Percentiles rank a stretch among this genome's conserved stretches.
Conservation (phyloP, 2,888 invertebrate species). For the Chirona hameri region DNA sequence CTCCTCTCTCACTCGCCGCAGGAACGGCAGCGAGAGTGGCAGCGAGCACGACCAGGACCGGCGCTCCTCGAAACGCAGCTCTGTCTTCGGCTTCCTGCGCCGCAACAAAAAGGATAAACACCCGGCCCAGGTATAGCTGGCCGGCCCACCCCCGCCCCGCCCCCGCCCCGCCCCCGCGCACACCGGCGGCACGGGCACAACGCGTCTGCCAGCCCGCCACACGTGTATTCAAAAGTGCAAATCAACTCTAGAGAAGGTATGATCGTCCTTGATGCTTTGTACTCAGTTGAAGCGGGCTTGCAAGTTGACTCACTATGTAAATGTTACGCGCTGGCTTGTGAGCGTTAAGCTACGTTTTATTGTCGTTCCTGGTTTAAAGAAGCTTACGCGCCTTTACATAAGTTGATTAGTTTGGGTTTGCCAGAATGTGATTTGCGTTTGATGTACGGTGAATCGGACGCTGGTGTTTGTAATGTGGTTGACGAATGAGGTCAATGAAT, state of each 20-base stretch:
- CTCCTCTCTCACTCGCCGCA: neutral
- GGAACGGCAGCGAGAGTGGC: conserved; percentile 7
- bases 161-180: neutral
- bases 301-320: neutral
- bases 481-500: neutral
- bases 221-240: conserved; percentile 8
- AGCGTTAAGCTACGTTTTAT: conserved; percentile 9
- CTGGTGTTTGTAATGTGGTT: neutral
- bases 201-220: too few relatives aligned
- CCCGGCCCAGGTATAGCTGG: conserved; percentile 22
- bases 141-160: neutral
- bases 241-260: neutral
- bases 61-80: neutral
- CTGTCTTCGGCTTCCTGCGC: conserved; percentile 27
- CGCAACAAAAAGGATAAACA: conserved; percentile 27
- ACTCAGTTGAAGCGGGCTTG: neutral
- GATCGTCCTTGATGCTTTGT: neutral
- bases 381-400: neutral
- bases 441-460: neutral
- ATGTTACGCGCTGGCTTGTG: conserved; percentile 4
- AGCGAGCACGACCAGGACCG: conserved; percentile 1
- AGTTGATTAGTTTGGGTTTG: neutral
- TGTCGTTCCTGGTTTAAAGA: conserved; percentile 4
- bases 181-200: neutral
- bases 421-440: neutral